phyloP scores from a whole-genome alignment of 2,888 invertebrate genomes.

The Cheiracanthium punctorium region DNA sequence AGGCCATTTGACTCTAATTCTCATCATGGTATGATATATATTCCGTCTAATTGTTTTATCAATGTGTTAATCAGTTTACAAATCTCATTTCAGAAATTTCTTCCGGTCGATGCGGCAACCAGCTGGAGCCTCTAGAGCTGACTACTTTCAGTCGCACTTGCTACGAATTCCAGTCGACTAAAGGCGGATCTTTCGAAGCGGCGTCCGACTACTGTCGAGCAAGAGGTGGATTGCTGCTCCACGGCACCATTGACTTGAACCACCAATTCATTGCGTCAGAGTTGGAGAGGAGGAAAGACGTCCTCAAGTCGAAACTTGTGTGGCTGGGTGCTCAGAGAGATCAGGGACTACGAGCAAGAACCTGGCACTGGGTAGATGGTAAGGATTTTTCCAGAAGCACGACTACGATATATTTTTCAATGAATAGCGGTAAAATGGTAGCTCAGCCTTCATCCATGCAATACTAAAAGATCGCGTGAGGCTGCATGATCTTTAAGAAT shows the following conservation, averaged over 20 bases:
- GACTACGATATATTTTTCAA: no score
- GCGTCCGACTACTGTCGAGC: slow-evolving; percentile 84
- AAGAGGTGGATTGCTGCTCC: slow-evolving; percentile 76
- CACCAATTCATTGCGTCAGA: slow-evolving; percentile 72
- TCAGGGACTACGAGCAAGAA: slow-evolving; percentile 49
- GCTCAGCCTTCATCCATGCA: no score
- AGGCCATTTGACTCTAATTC: no score
- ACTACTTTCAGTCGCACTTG: slow-evolving; percentile 90
- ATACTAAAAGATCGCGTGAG: no score
- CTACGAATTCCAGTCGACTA: slow-evolving; percentile 89
- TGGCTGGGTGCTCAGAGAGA: slow-evolving; percentile 95
- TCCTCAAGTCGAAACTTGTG: slow-evolving; percentile 79
- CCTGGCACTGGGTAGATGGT: slow-evolving; percentile 70
- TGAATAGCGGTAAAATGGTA: no score
- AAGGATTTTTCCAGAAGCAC: no score
- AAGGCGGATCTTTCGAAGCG: slow-evolving; percentile 88
- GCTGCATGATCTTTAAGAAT: no score
- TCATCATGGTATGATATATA: no score
- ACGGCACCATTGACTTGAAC: slow-evolving; percentile 73
- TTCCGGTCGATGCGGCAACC: slow-evolving; percentile 84
- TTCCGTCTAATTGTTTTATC: no score
- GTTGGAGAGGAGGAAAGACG: slow-evolving; percentile 71
- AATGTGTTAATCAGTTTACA: no score
- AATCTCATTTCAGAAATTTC: slow-evolving; percentile 88
- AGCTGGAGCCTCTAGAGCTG: slow-evolving; percentile 84